A percentile compares a stretch with the other conserved stretches of the same genome.
Evolutionary conservation across 1,140 invertebrate genomes (phyloP).

Genomic region (Drosophila sechellia): DNA sequence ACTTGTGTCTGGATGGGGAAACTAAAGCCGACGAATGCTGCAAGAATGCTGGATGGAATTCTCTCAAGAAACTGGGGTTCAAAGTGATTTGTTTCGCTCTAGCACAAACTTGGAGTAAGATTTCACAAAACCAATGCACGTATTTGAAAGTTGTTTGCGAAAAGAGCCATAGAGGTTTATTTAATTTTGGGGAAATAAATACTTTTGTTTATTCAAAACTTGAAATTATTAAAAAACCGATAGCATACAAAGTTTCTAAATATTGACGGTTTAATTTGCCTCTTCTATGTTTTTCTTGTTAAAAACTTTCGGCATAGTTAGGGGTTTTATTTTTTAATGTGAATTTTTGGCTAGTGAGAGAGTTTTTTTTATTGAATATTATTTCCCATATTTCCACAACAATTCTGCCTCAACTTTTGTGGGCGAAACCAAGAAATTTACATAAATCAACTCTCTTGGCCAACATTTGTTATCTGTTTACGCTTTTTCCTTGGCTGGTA

Average conservation of each 20-base stretch:
- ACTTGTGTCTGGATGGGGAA: slow-evolving; percentile 22
- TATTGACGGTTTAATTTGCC: neutral
- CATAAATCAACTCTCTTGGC: slow-evolving; percentile 46
- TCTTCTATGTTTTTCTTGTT: neutral
- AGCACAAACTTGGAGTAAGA: neutral
- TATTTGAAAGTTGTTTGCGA: neutral
- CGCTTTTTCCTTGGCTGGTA: neutral
- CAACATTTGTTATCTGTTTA: slow-evolving; percentile 28
- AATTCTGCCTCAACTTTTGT: slow-evolving; percentile 26
- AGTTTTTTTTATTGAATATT: slow-evolving; percentile 27
- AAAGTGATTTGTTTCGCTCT: neutral
- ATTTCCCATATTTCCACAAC: slow-evolving; percentile 24
- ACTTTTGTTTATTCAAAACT: too few relatives aligned
- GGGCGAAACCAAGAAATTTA: slow-evolving; percentile 30
- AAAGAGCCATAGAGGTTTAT: neutral
- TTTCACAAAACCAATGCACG: neutral
- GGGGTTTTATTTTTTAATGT: neutral
- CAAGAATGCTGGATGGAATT: neutral
- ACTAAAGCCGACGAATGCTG: neutral
- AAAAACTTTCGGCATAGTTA: slow-evolving; percentile 1
- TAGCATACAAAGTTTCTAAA: neutral
- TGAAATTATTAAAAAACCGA: neutral
- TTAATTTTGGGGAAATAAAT: neutral
- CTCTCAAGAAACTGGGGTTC: neutral
- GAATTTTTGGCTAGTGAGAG: neutral